phyloP scores from a whole-genome alignment of 2,888 invertebrate genomes.

The Suillia variegata region DNA sequence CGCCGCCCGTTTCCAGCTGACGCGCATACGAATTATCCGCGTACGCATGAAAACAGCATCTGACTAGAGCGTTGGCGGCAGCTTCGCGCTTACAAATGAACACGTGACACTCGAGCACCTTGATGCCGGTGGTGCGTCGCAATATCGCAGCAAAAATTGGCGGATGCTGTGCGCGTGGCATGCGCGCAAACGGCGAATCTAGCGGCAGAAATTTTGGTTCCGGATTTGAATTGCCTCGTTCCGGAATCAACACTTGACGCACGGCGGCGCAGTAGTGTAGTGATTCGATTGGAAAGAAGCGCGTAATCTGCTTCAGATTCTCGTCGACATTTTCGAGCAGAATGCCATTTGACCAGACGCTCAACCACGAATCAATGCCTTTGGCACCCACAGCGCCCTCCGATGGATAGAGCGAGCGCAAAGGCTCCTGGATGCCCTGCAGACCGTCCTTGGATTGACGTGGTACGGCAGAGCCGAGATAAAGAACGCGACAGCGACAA shows the following conservation, averaged over 20 bases:
- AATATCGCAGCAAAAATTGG: slow-evolving; percentile 97
- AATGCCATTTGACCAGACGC: slow-evolving; percentile 96
- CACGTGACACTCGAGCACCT: slow-evolving; percentile 97
- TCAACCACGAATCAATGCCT: slow-evolving; percentile 95
- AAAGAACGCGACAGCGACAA: slow-evolving; percentile 94
- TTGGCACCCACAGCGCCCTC: slow-evolving; percentile 87
- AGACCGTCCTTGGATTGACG: slow-evolving; percentile 97
- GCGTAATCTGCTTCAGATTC: slow-evolving; percentile 88
- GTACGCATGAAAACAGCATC: slow-evolving; percentile 97
- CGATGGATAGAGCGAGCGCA: slow-evolving; percentile 94
- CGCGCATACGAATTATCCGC: slow-evolving; percentile 94
- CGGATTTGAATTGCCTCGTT: slow-evolving; percentile 68
- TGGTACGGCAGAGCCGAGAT: slow-evolving; percentile 94
- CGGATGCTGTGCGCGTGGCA: slow-evolving; percentile 91
- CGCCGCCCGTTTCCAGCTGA: slow-evolving; percentile 74
- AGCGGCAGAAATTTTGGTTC: slow-evolving; percentile 90
- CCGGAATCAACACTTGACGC: slow-evolving; percentile 77
- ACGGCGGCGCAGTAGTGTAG: slow-evolving; percentile 96
- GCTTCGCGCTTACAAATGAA: slow-evolving; percentile 96
- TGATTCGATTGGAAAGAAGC: slow-evolving; percentile 95
- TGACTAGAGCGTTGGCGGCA: slow-evolving; percentile 95
- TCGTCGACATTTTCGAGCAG: slow-evolving; percentile 95
- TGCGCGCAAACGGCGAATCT: slow-evolving; percentile 93
- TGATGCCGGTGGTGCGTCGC: slow-evolving; percentile 93
- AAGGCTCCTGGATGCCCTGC: slow-evolving; percentile 95